Conservation (phyloP, 2,113 vertebrate genomes). For the Capreolus pygargus region DNA sequence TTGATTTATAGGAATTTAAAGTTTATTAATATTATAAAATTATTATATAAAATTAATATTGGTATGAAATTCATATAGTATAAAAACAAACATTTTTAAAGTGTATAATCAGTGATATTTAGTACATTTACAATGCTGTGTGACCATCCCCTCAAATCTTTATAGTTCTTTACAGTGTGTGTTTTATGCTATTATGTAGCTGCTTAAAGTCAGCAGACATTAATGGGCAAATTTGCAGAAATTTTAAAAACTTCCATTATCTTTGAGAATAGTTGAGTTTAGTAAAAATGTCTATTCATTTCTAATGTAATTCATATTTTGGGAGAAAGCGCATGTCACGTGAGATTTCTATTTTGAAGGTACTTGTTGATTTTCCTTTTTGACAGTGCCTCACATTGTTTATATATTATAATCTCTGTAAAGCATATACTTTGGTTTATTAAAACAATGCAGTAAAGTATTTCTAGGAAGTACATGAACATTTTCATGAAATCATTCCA, state of each 20-base stretch:
- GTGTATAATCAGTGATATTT: not conserved
- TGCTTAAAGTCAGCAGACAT: not conserved
- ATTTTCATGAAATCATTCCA: not conserved
- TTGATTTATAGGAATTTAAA: slow-evolving; percentile 17
- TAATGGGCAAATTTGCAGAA: slow-evolving; percentile 1
- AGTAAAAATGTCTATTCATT: not conserved
- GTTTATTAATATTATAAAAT: not conserved
- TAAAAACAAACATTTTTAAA: slow-evolving; percentile 7
- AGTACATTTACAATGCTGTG: not conserved
- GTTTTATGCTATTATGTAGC: not conserved
- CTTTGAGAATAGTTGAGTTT: not conserved
- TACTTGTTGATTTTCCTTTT: not conserved
- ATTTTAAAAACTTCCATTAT: not conserved
- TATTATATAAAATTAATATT: not conserved
- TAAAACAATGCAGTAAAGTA: not conserved
- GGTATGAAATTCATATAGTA: not conserved
- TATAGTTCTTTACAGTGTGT: not conserved
- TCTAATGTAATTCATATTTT: not conserved
- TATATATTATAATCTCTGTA: not conserved
- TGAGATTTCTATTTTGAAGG: slow-evolving; percentile 20
- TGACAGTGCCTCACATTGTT: not conserved
- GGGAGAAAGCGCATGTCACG: not conserved
- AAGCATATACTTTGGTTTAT: not conserved
- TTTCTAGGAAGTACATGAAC: slow-evolving; percentile 21
- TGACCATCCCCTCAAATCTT: not conserved